Percentiles rank a stretch among this genome's conserved stretches.
Conservation (phyloP, 53 echinoderm and acorn worm species). For the Glandiceps talaboti region DNA sequence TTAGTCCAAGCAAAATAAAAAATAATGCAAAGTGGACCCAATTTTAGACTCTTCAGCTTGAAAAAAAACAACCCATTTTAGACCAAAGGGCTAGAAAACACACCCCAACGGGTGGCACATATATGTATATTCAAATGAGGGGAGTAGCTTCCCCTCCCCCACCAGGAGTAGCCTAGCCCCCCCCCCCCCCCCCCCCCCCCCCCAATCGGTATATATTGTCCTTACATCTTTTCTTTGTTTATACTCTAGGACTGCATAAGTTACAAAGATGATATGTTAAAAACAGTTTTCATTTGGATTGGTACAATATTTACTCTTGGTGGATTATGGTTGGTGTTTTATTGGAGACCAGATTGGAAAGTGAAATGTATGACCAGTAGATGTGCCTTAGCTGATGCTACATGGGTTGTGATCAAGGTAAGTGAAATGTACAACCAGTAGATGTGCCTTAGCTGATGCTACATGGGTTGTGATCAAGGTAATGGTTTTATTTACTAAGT, state of each 20-base stretch:
- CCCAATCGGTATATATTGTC: too few relatives aligned
- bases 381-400: constrained; percentile 18
- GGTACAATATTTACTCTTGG: constrained; percentile 15
- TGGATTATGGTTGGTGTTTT: constrained; percentile 28
- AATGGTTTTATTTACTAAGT: background rate
- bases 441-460: constrained; percentile 16
- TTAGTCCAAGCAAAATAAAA: too few relatives aligned
- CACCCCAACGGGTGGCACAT: too few relatives aligned
- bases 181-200: too few relatives aligned
- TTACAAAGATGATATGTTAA: constrained; percentile 2
- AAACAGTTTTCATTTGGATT: constrained; percentile 2
- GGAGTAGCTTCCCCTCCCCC: too few relatives aligned
- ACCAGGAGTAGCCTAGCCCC: too few relatives aligned
- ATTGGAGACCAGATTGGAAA: constrained; percentile 38
- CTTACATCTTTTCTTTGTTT: too few relatives aligned
- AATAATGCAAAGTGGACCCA: too few relatives aligned
- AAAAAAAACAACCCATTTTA: too few relatives aligned
- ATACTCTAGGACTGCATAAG: constrained; percentile 25
- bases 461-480: constrained; percentile 34
- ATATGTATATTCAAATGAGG: too few relatives aligned
- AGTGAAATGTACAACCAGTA: constrained; percentile 9
- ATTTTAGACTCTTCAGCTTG: too few relatives aligned
- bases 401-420: constrained; percentile 31
- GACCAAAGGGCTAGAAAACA: too few relatives aligned
- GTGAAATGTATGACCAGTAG: constrained; percentile 15